Percentiles rank a stretch among this genome's conserved stretches.
Evolutionary conservation across 2,797 vertebrate genomes (phyloP).

Genomic region (Clarias pachynema): DNA sequence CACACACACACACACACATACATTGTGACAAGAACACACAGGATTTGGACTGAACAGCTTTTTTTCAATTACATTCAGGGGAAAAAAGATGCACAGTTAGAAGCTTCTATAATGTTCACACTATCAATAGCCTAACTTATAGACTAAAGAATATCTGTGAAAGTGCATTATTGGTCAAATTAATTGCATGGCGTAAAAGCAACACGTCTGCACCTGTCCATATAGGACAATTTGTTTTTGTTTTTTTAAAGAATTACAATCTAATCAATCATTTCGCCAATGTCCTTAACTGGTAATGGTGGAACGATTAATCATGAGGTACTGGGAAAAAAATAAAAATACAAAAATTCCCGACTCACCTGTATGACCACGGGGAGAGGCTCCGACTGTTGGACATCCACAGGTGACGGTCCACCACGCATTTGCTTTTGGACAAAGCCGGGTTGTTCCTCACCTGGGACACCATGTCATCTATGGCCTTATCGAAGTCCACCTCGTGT

Average conservation of each 20-base stretch:
- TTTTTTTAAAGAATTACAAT: background rate
- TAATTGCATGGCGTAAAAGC: background rate
- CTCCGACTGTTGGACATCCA: slow-evolving; percentile 84
- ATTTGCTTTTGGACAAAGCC: slow-evolving; percentile 71
- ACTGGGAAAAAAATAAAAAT: background rate
- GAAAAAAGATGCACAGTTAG: background rate
- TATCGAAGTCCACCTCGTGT: slow-evolving; percentile 77
- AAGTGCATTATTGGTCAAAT: background rate
- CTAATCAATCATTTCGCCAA: background rate
- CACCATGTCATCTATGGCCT: slow-evolving; percentile 82
- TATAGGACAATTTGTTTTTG: background rate
- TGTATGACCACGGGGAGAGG: slow-evolving; percentile 86
- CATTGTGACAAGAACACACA: too few relatives aligned
- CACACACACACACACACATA: too few relatives aligned
- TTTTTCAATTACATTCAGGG: background rate
- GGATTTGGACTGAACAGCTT: too few relatives aligned
- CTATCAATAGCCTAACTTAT: too few relatives aligned
- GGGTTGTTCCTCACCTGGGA: slow-evolving; percentile 78
- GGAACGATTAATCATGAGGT: background rate
- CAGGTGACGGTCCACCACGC: slow-evolving; percentile 80
- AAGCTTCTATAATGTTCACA: background rate
- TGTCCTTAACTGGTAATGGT: background rate
- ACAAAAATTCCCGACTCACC: slow-evolving; percentile 64
- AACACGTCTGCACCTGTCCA: background rate
- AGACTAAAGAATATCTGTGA: background rate